These are phyloP conservation scores for Tinea trinotella DNA, from an alignment of 2,888 invertebrate genomes.

Conservation along the genomic window DNA sequence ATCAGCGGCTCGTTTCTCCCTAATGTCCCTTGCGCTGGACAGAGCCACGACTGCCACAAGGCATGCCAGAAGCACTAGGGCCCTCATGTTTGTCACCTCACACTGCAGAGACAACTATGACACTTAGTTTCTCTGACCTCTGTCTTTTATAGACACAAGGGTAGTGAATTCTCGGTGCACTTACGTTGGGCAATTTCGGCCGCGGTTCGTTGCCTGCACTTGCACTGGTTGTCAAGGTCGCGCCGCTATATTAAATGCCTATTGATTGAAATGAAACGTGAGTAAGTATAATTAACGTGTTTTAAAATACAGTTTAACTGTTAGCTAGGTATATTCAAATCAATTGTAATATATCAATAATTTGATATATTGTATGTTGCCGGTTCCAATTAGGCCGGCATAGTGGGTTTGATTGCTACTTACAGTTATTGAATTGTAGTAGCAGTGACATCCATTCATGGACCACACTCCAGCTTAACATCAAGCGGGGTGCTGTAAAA, in stretches of 20 bases:
- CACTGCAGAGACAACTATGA: slow-evolving; percentile 37
- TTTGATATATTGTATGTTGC: no score
- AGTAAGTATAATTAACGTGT: background rate
- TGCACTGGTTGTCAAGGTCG: slow-evolving; percentile 45
- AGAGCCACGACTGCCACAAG: slow-evolving; percentile 35
- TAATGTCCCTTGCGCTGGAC: slow-evolving; percentile 44
- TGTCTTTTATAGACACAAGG: slow-evolving; percentile 59
- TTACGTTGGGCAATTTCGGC: slow-evolving; percentile 52
- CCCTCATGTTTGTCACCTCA: slow-evolving; percentile 41
- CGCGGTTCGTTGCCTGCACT: slow-evolving; percentile 37
- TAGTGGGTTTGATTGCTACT: no score
- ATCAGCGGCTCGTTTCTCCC: slow-evolving; percentile 62
- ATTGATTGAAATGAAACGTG: slow-evolving; percentile 7
- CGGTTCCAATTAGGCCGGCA: no score
- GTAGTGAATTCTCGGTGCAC: slow-evolving; percentile 40
- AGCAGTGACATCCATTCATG: no score
- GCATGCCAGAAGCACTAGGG: slow-evolving; percentile 55
- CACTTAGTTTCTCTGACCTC: slow-evolving; percentile 33
- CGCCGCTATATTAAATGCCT: background rate
- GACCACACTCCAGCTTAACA: no score
- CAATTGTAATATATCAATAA: no score
- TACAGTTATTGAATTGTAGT: no score
- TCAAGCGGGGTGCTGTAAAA: no score
- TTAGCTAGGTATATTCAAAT: no score
- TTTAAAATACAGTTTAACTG: no score